Percentiles rank a stretch among this genome's conserved stretches.
Evolutionary conservation across 2,888 invertebrate genomes (phyloP).

Genomic region (Elegia similella): DNA sequence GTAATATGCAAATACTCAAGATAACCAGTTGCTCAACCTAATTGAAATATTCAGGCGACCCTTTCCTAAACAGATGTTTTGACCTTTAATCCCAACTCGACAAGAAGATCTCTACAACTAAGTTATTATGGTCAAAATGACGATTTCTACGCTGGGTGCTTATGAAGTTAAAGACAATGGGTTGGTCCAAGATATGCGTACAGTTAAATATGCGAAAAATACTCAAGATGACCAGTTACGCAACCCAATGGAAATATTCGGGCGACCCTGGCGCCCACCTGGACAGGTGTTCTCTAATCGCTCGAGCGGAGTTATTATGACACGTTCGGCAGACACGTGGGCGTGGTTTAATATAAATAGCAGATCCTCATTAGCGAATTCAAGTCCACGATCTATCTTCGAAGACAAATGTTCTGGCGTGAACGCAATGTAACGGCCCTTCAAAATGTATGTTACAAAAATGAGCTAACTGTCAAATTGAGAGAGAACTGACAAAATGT

Average conservation of each 20-base stretch:
- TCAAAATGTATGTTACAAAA: neutral
- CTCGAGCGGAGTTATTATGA: conserved; percentile 42
- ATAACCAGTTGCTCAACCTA: no score
- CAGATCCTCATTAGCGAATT: conserved; percentile 31
- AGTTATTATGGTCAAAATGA: no score
- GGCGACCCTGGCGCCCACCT: conserved; percentile 65
- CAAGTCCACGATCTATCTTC: conserved; percentile 21
- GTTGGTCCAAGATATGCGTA: no score
- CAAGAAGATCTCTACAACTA: no score
- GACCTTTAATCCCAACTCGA: neutral
- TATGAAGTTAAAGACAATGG: no score
- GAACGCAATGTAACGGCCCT: conserved; percentile 22
- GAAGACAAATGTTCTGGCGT: conserved; percentile 16
- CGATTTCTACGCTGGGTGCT: no score
- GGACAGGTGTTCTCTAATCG: conserved; percentile 65
- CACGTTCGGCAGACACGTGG: conserved; percentile 42
- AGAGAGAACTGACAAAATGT: neutral
- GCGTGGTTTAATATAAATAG: conserved; percentile 41
- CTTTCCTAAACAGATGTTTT: neutral
- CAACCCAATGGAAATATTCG: conserved; percentile 46
- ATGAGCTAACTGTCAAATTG: neutral
- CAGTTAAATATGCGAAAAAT: no score
- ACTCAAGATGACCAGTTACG: conserved; percentile 35
- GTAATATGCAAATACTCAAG: no score
- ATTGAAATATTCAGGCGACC: neutral